phyloP scores from a whole-genome alignment of 2,888 invertebrate species.

The Calameuta idolon region DNA sequence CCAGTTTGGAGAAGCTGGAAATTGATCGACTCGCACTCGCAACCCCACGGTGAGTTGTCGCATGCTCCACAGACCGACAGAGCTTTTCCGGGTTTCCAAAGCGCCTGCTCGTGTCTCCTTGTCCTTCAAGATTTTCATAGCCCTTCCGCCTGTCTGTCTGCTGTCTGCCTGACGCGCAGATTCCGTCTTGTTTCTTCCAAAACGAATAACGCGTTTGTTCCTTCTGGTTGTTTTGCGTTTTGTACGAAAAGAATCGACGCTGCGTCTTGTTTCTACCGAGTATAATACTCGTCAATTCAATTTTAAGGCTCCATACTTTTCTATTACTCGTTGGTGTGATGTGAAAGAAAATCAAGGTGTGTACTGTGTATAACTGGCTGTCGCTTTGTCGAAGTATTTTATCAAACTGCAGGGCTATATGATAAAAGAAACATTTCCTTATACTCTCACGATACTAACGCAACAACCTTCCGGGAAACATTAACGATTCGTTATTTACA shows the following conservation, averaged over 20 bases:
- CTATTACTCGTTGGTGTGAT: background rate
- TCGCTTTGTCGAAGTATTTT: background rate
- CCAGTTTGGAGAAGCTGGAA: slow-evolving; percentile 59
- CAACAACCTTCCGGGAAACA: background rate
- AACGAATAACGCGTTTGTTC: background rate
- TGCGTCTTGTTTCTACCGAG: background rate
- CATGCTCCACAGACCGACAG: background rate
- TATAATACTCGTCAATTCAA: background rate
- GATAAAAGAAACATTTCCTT: background rate
- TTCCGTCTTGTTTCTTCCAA: background rate
- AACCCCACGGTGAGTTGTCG: slow-evolving; percentile 18
- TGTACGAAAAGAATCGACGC: background rate
- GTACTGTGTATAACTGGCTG: background rate
- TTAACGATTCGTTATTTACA: background rate
- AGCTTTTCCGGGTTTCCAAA: slow-evolving; percentile 20
- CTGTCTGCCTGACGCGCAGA: background rate
- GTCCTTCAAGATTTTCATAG: background rate
- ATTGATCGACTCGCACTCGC: slow-evolving; percentile 48
- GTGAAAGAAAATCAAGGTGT: background rate
- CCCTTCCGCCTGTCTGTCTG: background rate
- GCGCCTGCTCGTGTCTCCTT: slow-evolving; percentile 29
- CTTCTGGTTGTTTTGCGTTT: background rate
- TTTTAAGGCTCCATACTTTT: background rate
- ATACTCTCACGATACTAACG: background rate
- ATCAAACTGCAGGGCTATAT: background rate